Conservation (phyloP, 2,797 vertebrate genomes). For the Corythornis leucogaster region DNA sequence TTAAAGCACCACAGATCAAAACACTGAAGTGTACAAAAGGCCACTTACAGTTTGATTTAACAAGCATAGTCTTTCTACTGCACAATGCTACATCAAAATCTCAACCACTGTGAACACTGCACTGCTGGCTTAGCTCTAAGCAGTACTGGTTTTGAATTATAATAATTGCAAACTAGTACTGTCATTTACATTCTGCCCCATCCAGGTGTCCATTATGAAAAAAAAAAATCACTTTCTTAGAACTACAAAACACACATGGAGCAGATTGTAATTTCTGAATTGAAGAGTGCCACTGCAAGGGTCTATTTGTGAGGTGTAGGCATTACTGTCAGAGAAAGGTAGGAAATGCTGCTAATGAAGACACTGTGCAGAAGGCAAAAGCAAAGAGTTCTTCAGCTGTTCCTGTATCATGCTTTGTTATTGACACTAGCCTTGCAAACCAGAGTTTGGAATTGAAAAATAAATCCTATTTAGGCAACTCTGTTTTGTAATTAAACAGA, state of each 20-base stretch:
- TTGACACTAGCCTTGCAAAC: slow-evolving; percentile 24
- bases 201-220: not conserved
- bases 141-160: not conserved
- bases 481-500: slow-evolving; percentile 29
- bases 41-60: not conserved
- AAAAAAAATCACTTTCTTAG: not conserved
- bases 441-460: slow-evolving; percentile 6
- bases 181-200: not conserved
- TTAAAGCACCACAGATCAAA: not conserved
- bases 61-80: not conserved
- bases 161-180: not conserved
- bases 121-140: not conserved
- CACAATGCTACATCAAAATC: not conserved
- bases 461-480: slow-evolving; percentile 9
- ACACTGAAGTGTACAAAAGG: not conserved
- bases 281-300: not conserved
- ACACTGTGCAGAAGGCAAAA: not conserved
- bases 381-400: not conserved
- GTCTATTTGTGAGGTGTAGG: not conserved
- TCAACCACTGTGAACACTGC: not conserved
- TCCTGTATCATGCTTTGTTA: not conserved
- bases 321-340: not conserved
- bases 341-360: not conserved
- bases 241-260: not conserved
- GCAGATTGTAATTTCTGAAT: not conserved